Base-by-base conservation (phyloP, 2,888 invertebrate genomes). In the Aspidiotus destructor region DNA sequence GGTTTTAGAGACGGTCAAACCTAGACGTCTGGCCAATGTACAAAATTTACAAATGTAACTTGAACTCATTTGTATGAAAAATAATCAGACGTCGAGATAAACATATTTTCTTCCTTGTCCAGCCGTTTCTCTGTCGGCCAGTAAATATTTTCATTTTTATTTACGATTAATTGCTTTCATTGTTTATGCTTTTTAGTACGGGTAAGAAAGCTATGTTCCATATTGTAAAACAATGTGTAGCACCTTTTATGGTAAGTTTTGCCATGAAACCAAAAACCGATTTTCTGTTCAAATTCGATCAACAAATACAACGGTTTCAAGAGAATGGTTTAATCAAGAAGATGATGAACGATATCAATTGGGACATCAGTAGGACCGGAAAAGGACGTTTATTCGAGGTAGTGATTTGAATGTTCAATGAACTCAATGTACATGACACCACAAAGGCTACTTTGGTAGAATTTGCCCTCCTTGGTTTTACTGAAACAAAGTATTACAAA, bases 201-300 rank as follows among this genome's bases (percentile, higher is more conserved):
- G 53, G 67, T 42, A 57, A 71, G 57, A 55, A 72, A 67, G 67
- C 85, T 0, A 79, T 84, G 2, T 79, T 89, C 42, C 89, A 89
- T 74, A 82, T 89, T 65, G 86, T 86, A 65, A 80, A 84, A 54
- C 84, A 89, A 77, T 90, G 89, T 74, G 87, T 89, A 73, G 85
- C 85, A 0, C 84, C 85, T 0, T 88, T 86, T 72, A 83, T 86
- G 67, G 84, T 89, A 0, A 82, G 85, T 0, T 79, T 86, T 60
- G 79, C 82, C 1, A 85, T 85, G 73, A 85, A 85, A 0, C 81
- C 81, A 63, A 81, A 85, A 72, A 84, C 88, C 0, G 78, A 86
- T 0, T 86, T 86, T 74, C 81, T 83, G 7, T 79, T 80, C 0
- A 81, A 84, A 71, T 76, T 89, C 11, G 85, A 84, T 73, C 76